Base-by-base conservation (phyloP, 2,888 invertebrate genomes). In the Catocala nupta region DNA sequence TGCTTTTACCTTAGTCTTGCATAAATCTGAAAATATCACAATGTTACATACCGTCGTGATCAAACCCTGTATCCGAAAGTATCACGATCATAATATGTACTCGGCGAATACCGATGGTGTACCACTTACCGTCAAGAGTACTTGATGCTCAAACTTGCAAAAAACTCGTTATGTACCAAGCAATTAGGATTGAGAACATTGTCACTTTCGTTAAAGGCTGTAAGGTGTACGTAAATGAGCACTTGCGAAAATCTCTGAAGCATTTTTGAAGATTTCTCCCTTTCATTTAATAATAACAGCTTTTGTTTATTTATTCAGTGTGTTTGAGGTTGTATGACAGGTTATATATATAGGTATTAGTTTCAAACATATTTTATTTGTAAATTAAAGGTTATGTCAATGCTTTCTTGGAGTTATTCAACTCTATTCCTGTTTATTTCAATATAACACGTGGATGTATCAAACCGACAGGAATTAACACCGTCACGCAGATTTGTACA, bases 181-280 rank as follows among this genome's bases (percentile, higher is more conserved):
- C 75, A 79, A 81, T 77, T 79, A 77, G 67, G 62, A 79, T 70
- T 71, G 68, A 70, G 72, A 75, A 65, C 73, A 72, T 72, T 78
- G 65, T 81, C 74, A 65, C 66, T 81, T 71, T 82, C 71, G 56
- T 67, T 64, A 36, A 70, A 71, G 73, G 72, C 61, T 65, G 59
- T 61, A 73, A 69, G 61, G 60, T 71, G 75, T 66, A 62, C 62
- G 55, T 63, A 56, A 71, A 67, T 48, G 58, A 65, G 53, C 58
- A 53, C 61, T 68, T 50, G 58, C 45, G 43, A 53, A 34, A 16
- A 12, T 10, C 16, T 11, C 0, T 49, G 1, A 33, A 25, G 49
- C 25, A 8, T 49, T 11, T 49, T 49, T 47, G 9, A 1, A 12
- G 5, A 6, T 45, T 45, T 44, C 39, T 12, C 7, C 52, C 13